phyloP scores from a whole-genome alignment of 2,113 vertebrate species.

The Malurus alboscapulatus region DNA sequence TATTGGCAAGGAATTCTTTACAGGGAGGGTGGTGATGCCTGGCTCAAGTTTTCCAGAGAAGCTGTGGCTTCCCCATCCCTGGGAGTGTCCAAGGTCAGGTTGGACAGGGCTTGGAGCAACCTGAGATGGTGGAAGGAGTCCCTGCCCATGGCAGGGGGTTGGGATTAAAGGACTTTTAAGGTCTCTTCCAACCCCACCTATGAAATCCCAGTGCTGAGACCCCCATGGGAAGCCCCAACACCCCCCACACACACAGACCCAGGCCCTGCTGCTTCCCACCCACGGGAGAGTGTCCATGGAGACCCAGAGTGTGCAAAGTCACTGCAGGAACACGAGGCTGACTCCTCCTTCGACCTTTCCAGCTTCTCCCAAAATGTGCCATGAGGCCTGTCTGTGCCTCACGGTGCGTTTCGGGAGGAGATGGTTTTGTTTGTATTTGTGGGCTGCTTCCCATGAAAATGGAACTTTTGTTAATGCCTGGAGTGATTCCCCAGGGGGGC shows the following conservation, averaged over 20 bases:
- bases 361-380: neutral
- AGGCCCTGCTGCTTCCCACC: rapidly evolving
- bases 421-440: neutral
- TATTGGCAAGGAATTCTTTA: neutral
- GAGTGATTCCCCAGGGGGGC: neutral
- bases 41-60: neutral
- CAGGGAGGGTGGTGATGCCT: neutral
- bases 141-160: neutral
- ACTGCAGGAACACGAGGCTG: neutral
- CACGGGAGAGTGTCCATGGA: rapidly evolving
- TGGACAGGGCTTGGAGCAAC: rapidly evolving
- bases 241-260: neutral
- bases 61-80: neutral
- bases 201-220: neutral
- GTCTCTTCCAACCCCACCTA: neutral
- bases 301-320: neutral
- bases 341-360: neutral
- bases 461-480: neutral
- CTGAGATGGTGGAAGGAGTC: too few species aligned
- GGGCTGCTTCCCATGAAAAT: neutral
- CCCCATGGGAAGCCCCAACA: neutral
- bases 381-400: neutral
- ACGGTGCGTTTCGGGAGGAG: neutral
- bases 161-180: neutral
- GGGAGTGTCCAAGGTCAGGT: neutral